Evolutionary conservation across 2,888 invertebrate genomes (phyloP).

Genomic region (Lacanobia wlatinum): DNA sequence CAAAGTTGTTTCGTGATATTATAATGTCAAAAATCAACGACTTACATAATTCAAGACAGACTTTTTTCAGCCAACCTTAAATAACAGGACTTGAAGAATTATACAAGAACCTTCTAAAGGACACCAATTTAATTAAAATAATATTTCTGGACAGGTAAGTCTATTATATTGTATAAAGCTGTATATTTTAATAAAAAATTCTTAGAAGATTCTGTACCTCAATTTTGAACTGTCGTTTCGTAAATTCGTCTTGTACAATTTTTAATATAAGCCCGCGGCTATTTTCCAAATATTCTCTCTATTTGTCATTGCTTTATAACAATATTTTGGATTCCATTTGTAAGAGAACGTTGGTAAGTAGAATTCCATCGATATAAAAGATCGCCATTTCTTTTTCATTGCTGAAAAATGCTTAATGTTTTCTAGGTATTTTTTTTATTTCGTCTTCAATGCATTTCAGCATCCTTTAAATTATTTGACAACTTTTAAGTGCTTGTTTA

Average conservation of each 20-base stretch:
- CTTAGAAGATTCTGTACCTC: constrained; percentile 25
- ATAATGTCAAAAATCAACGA: background rate
- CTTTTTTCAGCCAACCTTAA: constrained; percentile 2
- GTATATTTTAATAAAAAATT: constrained; percentile 52
- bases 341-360: background rate
- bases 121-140: constrained; percentile 47
- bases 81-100: constrained; percentile 8
- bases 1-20: background rate
- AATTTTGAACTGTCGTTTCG: constrained; percentile 30
- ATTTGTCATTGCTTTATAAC: constrained; percentile 37
- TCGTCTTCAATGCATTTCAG: background rate
- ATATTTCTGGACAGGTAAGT: constrained; percentile 30
- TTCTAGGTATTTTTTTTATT: background rate
- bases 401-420: background rate
- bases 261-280: constrained; percentile 32
- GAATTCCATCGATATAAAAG: constrained; percentile 16
- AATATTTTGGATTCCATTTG: constrained; percentile 18
- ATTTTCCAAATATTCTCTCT: constrained; percentile 40
- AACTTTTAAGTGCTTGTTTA: no score
- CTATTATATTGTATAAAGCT: constrained; percentile 12
- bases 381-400: no score
- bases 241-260: constrained; percentile 33
- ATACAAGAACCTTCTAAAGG: background rate
- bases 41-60: background rate
- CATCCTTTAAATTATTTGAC: background rate